Evolutionary conservation across 2,797 vertebrate genomes (phyloP), one percentile per base, ranked within the genome.

Genomic region (Sebastes minor): DNA sequence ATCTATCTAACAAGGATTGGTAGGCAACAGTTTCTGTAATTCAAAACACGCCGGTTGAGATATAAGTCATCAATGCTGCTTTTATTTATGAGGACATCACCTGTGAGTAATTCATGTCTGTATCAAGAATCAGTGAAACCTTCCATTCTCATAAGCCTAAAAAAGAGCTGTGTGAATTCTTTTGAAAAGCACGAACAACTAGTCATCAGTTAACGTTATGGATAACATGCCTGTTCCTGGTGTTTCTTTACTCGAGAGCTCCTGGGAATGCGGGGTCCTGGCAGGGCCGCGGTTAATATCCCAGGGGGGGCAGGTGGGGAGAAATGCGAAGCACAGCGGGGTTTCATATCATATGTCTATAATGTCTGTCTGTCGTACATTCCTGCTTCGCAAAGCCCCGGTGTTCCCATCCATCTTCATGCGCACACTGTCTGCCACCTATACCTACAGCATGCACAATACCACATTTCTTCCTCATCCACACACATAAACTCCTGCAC

Each of bases 331-430:
- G 83, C 80, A 67, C 77, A 63, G 78, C 13, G 8, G 74, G 84
- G 77, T 70, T 78, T 83, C 82, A 71, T 81, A 87, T 93, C 86
- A 2, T 62, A 84, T 89, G 82, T 91, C 88, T 84, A 80, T 75
- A 77, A 87, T 82, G 81, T 86, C 83, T 84, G 74, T 78, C 70
- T 56, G 84, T 76, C 80, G 53, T 78, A 88, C 84, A 86, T 88
- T 87, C 89, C 83, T 90, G 82, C 69, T 85, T 86, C 82, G 76
- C 75, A 62, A 5, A 83, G 55, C 38, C 60, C 62, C 2, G 20
- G 59, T 46, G 68, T 83, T 87, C 78, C n/a, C 78, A 84, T 89
- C 80, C 66, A 82, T 84, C 67, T 83, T 79, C 71, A 28, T 20
- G 28, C 67, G 56, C 77, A 77, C 68, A 62, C 84, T 66, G 64